Evolutionary conservation across 2,113 vertebrate species (phyloP).

Genomic region (Accipiter cooperii): DNA sequence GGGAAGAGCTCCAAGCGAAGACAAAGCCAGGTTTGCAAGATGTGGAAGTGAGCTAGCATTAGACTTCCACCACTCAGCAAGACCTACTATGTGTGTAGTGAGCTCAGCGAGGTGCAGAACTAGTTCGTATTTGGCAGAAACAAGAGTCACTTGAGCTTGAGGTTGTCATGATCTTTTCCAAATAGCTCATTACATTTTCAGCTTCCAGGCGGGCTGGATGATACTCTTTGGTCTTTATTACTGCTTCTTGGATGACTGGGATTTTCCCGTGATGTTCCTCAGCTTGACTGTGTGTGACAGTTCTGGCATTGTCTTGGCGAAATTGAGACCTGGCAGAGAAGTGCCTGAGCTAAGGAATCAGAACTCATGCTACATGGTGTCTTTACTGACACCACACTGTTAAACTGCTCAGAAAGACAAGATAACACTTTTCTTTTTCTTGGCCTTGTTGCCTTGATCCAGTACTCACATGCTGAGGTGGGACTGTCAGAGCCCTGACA

Average conservation of each 20-base stretch:
- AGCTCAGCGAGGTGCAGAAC: background rate
- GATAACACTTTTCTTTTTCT: conserved; percentile 42
- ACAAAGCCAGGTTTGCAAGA: conserved; percentile 63
- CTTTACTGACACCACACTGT: conserved; percentile 45
- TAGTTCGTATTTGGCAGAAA: background rate
- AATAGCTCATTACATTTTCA: conserved; percentile 45
- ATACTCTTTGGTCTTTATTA: conserved; percentile 32
- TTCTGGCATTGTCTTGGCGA: conserved; percentile 32
- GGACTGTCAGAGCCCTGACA: conserved; percentile 52
- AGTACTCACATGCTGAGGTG: conserved; percentile 33
- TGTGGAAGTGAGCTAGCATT: conserved; percentile 47
- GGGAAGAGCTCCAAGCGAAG: conserved; percentile 54
- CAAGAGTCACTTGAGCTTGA: background rate
- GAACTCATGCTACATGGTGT: background rate
- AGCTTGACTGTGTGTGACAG: background rate
- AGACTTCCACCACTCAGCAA: conserved; percentile 32
- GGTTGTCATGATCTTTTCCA: conserved; percentile 46
- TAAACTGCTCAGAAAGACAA: conserved; percentile 42
- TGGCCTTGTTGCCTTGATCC: conserved; percentile 53
- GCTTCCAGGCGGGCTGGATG: conserved; percentile 52
- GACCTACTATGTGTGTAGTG: background rate
- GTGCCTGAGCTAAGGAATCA: conserved; percentile 23
- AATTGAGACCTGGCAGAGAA: conserved; percentile 21
- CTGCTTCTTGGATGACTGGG: background rate
- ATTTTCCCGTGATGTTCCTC: conserved; percentile 37